phyloP scores from a whole-genome alignment of 2,888 invertebrate genomes.

The Athalia cordata region DNA sequence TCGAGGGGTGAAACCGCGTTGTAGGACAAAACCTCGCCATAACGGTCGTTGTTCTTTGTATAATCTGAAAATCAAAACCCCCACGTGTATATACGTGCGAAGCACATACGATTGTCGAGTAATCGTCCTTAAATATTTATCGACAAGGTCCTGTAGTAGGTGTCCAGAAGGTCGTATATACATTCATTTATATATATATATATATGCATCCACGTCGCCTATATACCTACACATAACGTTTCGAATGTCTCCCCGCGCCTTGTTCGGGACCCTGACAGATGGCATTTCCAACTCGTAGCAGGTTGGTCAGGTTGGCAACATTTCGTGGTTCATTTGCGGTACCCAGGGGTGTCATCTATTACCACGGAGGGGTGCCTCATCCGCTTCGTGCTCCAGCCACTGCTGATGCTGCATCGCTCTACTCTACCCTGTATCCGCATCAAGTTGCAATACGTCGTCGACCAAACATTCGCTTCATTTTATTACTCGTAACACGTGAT shows the following conservation, averaged over 20 bases:
- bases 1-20: not conserved
- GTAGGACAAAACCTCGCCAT: not conserved
- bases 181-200: not conserved
- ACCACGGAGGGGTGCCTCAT: constrained; percentile 62
- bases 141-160: constrained; percentile 13
- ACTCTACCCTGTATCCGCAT: constrained; percentile 33
- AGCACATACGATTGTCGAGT: not conserved
- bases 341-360: constrained; percentile 74
- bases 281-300: constrained; percentile 53
- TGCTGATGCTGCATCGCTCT: constrained; percentile 45
- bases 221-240: not conserved
- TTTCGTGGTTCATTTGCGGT: constrained; percentile 74
- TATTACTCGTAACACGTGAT: no score
- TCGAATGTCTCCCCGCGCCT: constrained; percentile 34
- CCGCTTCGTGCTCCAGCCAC: constrained; percentile 39
- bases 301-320: constrained; percentile 72
- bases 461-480: no score
- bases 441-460: no score
- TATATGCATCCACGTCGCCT: no score
- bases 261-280: constrained; percentile 38
- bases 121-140: constrained; percentile 44
- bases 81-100: no score
- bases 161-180: constrained; percentile 34
- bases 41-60: not conserved
- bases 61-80: constrained; percentile 15